Evolutionary conservation across 2,888 invertebrate genomes (phyloP).

Genomic region (Drosophila stalkeri): DNA sequence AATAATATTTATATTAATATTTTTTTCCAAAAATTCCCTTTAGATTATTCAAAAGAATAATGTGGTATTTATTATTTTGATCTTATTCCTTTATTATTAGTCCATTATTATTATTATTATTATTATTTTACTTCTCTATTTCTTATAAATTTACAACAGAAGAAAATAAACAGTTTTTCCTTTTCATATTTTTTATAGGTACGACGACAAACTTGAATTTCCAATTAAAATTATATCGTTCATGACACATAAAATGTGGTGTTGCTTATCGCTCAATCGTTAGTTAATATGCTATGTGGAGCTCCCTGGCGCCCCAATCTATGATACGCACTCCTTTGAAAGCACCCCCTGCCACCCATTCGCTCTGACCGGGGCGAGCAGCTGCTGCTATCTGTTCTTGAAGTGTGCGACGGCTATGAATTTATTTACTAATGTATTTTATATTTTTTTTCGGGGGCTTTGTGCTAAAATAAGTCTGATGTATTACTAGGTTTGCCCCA

Average conservation of each 20-base stretch:
- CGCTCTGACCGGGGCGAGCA: constrained; percentile 20
- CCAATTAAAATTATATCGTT: constrained; percentile 59
- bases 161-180: background rate
- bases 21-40: too few species aligned
- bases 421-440: constrained; percentile 69
- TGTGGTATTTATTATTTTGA: too few species aligned
- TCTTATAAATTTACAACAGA: background rate
- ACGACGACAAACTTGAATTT: constrained; percentile 25
- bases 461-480: constrained; percentile 78
- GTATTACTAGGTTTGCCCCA: constrained; percentile 70
- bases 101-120: too few species aligned
- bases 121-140: too few species aligned
- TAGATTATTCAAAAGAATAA: too few species aligned
- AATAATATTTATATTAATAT: too few species aligned
- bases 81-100: too few species aligned
- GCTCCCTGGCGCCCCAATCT: constrained; percentile 10
- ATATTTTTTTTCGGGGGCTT: constrained; percentile 68
- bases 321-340: constrained; percentile 4
- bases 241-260: constrained; percentile 56
- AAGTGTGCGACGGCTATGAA: constrained; percentile 37
- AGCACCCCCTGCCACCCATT: background rate
- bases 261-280: constrained; percentile 27
- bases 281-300: constrained; percentile 38
- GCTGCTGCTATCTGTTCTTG: constrained; percentile 57
- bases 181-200: constrained; percentile 6